Evolutionary conservation across 2,797 vertebrate species (phyloP), one percentile per base, ranked within the genome.

Genomic region (Microctenopoma stevenorrisi): DNA sequence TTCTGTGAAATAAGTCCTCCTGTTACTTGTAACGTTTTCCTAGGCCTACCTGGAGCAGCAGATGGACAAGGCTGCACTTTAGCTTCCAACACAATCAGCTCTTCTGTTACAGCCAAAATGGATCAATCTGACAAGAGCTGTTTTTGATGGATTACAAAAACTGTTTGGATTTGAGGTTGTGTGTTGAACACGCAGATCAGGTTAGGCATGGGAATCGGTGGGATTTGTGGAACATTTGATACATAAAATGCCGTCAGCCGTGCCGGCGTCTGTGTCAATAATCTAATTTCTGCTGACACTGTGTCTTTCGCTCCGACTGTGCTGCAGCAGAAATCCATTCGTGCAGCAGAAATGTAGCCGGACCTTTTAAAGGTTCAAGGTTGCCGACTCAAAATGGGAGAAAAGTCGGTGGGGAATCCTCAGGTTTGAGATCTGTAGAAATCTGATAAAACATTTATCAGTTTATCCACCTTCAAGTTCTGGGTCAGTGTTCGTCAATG

Each of bases 221-320:
- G 65, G 73, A 72, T 79, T 76, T 65, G 63, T 47, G 25, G 68
- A 76, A 76, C 64, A 66, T 54, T 1, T 18, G 18, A 18, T 18
- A 82, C 70, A 72, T 61, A 66, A 86, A 73, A 74, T 42, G 51
- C 68, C 44, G 65, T 85, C 79, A 64, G 60, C 81, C 68, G 77
- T 43, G 40, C 64, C 15, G 64, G 80, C 81, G 79, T 73, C 5
- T 1, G 73, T 86, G 86, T 92, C 84, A 79, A 77, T 91, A 91
- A 91, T 91, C 88, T 87, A 72, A 60, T 22, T 60, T 74, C 68
- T 88, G 86, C 89, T 91, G 90, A 93, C 70, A 14, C 61, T 12
- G 57, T 4, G 37, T 18, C 76, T 88, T 78, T 28, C 58, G 58
- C 72, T 59, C 55, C 37, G 59, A 76, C 70, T 56, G 7, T 2